phyloP scores from a whole-genome alignment of 1,140 invertebrate species.

The Pectinophora gossypiella region DNA sequence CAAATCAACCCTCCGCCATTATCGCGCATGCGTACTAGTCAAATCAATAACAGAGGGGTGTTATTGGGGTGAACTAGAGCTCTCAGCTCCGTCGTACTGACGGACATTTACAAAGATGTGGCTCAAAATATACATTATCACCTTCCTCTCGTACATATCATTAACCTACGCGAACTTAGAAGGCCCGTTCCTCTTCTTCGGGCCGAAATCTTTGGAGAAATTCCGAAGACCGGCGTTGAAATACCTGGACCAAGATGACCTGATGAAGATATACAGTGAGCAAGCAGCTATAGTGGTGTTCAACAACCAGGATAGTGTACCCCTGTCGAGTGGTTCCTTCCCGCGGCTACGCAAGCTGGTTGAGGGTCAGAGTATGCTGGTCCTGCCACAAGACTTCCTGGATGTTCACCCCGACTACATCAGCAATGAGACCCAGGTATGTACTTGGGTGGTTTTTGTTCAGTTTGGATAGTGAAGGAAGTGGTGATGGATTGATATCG shows the following conservation, averaged over 20 bases:
- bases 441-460: no score
- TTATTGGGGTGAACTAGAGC: no score
- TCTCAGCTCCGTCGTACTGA: neutral
- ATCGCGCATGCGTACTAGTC: no score
- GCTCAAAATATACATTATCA: neutral
- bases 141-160: neutral
- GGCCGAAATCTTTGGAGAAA: slow-evolving; percentile 63
- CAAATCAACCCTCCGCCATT: no score
- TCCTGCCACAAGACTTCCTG: slow-evolving; percentile 73
- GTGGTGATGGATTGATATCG: no score
- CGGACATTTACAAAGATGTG: neutral
- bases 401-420: slow-evolving; percentile 75
- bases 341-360: slow-evolving; percentile 67
- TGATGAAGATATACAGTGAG: slow-evolving; percentile 64
- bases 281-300: slow-evolving; percentile 68
- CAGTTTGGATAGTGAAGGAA: no score
- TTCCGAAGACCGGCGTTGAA: slow-evolving; percentile 69
- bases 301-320: slow-evolving; percentile 68
- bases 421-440: slow-evolving; percentile 70
- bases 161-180: slow-evolving; percentile 51
- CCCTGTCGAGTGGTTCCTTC: slow-evolving; percentile 59
- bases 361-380: slow-evolving; percentile 64
- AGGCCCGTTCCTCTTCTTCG: slow-evolving; percentile 77
- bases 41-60: no score
- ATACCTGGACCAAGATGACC: slow-evolving; percentile 61